Conservation (phyloP, 1,140 invertebrate genomes). For the Mactra quadrangularis region DNA sequence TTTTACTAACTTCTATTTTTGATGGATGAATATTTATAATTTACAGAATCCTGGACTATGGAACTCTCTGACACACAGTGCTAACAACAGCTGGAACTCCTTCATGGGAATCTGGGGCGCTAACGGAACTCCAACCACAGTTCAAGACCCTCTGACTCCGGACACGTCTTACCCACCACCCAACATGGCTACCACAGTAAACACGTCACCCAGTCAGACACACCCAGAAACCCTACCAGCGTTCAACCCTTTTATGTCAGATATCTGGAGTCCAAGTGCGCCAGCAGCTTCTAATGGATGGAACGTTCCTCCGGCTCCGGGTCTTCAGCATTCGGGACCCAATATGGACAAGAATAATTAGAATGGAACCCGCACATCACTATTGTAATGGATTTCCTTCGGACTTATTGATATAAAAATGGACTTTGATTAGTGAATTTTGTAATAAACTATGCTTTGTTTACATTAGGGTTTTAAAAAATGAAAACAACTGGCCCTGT, state of each 20-base stretch:
- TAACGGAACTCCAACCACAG: conserved; percentile 45
- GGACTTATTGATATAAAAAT: not conserved
- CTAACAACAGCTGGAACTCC: conserved; percentile 78
- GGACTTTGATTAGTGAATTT: not conserved
- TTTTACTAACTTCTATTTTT: too few relatives aligned
- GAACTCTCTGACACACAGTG: conserved; percentile 78
- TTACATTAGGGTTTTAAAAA: conserved; percentile 13
- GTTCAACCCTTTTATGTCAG: conserved; percentile 76
- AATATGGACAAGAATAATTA: conserved; percentile 14
- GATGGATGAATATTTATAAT: conserved; percentile 31
- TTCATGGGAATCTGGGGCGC: conserved; percentile 75
- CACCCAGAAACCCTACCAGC: conserved; percentile 56
- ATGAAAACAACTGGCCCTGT: conserved; percentile 41
- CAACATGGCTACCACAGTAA: conserved; percentile 1
- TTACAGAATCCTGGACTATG: conserved; percentile 73
- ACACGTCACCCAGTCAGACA: not conserved
- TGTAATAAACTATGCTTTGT: too few relatives aligned
- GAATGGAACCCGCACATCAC: not conserved
- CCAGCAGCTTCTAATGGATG: conserved; percentile 61
- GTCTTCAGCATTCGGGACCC: not conserved
- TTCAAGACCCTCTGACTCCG: conserved; percentile 21
- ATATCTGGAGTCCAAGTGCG: conserved; percentile 77
- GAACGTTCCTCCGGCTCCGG: conserved; percentile 63
- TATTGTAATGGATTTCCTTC: not conserved
- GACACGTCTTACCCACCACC: conserved; percentile 1